A percentile compares a stretch with the other conserved stretches of the same genome.
These are phyloP conservation scores for Umimayanthus chanpuru DNA, from an alignment of 92 coral and sea anemone species.

Conservation along the genomic window DNA sequence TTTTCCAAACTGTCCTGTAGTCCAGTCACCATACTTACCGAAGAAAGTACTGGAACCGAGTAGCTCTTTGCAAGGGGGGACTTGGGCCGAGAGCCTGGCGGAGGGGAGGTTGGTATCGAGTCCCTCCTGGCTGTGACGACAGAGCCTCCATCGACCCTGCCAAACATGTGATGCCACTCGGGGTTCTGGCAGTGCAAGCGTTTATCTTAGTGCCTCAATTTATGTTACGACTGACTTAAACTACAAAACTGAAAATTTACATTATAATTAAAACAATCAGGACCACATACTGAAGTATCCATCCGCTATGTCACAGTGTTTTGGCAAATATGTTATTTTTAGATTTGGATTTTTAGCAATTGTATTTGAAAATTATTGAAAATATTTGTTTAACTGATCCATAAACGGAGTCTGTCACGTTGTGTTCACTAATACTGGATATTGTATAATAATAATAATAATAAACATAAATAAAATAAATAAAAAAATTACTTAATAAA, in stretches of 20 bases:
- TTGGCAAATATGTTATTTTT: background rate
- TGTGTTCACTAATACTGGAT: too few species aligned
- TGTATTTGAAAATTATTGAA: too few species aligned
- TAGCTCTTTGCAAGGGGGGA: conserved; percentile 78
- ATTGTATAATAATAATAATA: too few species aligned
- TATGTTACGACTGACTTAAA: background rate
- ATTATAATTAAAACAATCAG: background rate
- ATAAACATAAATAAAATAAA: too few species aligned
- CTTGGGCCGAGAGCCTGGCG: conserved; percentile 63
- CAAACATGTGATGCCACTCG: conserved; percentile 99
- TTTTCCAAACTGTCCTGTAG: background rate
- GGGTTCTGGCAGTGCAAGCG: conserved; percentile 73
- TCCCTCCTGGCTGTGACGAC: conserved; percentile 57
- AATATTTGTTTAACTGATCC: too few species aligned
- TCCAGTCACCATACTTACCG: conserved; percentile 17
- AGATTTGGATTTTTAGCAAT: too few species aligned
- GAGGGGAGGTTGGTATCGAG: conserved; percentile 58
- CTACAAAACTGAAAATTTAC: background rate
- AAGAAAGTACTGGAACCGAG: conserved; percentile 63
- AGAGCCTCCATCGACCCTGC: conserved; percentile 66
- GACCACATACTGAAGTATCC: background rate
- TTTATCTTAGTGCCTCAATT: conserved; percentile 29
- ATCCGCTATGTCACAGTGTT: background rate
- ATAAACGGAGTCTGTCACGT: too few species aligned
- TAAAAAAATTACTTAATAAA: too few species aligned